Evolutionary conservation across 2,888 invertebrate species (phyloP).

Genomic region (Poecilobothrus nobilitatus): DNA sequence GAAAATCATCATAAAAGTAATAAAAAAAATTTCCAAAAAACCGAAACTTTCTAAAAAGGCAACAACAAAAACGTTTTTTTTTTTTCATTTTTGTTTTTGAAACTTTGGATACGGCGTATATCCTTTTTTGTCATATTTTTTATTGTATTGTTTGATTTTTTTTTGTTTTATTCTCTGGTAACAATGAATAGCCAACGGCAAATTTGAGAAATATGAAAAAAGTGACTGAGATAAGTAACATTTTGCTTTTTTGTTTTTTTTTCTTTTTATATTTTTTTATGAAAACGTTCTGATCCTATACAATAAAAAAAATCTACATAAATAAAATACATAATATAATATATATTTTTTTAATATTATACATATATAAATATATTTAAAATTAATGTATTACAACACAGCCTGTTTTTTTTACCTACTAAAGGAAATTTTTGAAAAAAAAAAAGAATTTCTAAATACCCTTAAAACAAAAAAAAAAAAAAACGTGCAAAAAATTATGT

Average conservation of each 20-base stretch:
- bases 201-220: not conserved
- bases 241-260: not conserved
- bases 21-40: not conserved
- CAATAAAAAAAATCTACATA: not conserved
- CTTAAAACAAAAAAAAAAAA: not conserved
- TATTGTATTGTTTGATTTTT: no score
- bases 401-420: slow-evolving; percentile 1
- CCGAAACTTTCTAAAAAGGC: not conserved
- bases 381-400: not conserved
- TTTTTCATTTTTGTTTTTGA: not conserved
- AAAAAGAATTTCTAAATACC: not conserved
- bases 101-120: not conserved
- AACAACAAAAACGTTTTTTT: not conserved
- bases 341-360: no score
- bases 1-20: not conserved
- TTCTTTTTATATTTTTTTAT: not conserved
- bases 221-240: not conserved
- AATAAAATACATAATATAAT: not conserved
- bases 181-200: slow-evolving; percentile 4
- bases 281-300: not conserved
- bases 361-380: not conserved
- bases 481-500: not conserved
- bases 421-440: not conserved
- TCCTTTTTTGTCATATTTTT: not conserved
- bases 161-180: not conserved